Evolutionary conservation across 2,888 invertebrate genomes (phyloP).

Genomic region (Dryococelus australis): DNA sequence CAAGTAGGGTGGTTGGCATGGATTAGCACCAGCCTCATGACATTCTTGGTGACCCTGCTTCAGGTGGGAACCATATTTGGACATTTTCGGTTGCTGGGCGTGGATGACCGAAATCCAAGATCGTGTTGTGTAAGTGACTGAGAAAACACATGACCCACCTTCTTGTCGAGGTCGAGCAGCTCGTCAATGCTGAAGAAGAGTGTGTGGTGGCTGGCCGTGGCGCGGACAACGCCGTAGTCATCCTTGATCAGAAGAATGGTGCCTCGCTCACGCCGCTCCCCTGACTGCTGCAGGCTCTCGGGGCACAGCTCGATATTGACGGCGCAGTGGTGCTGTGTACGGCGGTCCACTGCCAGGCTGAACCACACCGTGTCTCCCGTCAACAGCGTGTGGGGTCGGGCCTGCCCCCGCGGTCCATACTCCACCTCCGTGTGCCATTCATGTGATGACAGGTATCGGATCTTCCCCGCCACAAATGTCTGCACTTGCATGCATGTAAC

Average conservation of each 20-base stretch:
- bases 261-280: neutral
- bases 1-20: too few species aligned
- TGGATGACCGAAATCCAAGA: too few species aligned
- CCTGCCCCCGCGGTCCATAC: neutral
- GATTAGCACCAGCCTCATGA: too few species aligned
- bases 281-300: neutral
- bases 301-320: neutral
- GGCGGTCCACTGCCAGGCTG: slow-evolving; percentile 8
- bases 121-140: too few species aligned
- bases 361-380: neutral
- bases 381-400: neutral
- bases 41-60: too few species aligned
- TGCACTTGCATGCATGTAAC: neutral
- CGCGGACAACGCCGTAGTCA: neutral
- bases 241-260: neutral
- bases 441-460: neutral
- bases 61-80: too few species aligned
- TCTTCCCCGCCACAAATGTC: neutral
- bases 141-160: neutral
- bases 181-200: neutral
- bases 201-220: neutral
- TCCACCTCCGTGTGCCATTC: neutral
- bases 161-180: neutral
- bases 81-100: too few species aligned
- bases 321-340: neutral